Evolutionary conservation across 2,113 vertebrate genomes (phyloP).

Genomic region (Nycticryphes semicollaris): DNA sequence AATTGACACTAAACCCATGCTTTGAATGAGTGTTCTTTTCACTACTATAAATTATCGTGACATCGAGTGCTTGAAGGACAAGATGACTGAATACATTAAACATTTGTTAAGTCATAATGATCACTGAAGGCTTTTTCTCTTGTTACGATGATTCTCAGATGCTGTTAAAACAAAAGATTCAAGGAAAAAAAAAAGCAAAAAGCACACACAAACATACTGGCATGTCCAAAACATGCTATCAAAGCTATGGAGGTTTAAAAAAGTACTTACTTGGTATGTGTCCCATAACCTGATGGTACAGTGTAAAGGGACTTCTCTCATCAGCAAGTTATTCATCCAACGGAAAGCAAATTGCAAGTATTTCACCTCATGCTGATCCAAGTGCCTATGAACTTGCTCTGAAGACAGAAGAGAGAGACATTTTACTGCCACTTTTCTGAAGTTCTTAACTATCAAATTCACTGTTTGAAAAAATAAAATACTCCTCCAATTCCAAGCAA

Average conservation of each 20-base stretch:
- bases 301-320: constrained; percentile 90
- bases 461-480: neutral
- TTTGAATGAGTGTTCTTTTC: neutral
- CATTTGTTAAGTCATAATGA: neutral
- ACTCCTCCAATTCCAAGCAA: neutral
- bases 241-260: neutral
- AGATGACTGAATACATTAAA: neutral
- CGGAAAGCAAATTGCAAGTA: constrained; percentile 98
- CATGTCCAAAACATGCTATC: neutral
- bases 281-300: constrained; percentile 95
- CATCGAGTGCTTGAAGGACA: neutral
- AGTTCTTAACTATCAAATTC: neutral
- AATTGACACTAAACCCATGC: neutral
- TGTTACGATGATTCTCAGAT: neutral
- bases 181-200: neutral
- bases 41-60: neutral
- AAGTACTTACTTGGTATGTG: constrained; percentile 90
- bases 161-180: neutral
- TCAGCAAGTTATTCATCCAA: constrained; percentile 99
- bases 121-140: neutral
- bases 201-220: neutral
- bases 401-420: constrained; percentile 44
- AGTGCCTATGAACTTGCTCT: constrained; percentile 92
- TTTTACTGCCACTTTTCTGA: neutral
- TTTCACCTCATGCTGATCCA: constrained; percentile 93